phyloP scores from a whole-genome alignment of 2,797 vertebrate genomes.

The Danio kyathit region DNA sequence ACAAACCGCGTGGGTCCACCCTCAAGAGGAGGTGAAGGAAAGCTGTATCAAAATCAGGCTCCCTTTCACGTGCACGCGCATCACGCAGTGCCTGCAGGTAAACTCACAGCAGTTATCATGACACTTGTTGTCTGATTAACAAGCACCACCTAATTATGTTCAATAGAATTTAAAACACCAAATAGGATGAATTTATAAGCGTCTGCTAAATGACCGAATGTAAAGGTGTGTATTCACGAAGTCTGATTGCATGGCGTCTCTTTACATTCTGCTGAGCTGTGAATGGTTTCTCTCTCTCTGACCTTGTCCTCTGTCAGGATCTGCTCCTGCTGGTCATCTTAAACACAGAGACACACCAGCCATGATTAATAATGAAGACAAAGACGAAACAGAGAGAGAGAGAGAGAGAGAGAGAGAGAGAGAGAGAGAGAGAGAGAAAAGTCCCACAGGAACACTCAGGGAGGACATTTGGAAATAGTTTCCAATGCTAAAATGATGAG shows the following conservation, averaged over 20 bases:
- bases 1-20: too few relatives aligned
- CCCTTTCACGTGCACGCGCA: too few relatives aligned
- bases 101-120: too few relatives aligned
- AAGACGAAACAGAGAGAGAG: not conserved
- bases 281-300: constrained; percentile 5
- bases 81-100: too few relatives aligned
- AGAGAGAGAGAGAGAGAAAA: not conserved
- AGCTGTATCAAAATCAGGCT: too few relatives aligned
- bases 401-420: too few relatives aligned
- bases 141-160: too few relatives aligned
- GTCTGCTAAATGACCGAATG: not conserved
- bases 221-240: not conserved
- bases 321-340: constrained; percentile 36
- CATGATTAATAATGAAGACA: constrained; percentile 30
- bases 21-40: too few relatives aligned
- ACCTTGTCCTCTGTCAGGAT: constrained; percentile 43
- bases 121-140: too few relatives aligned
- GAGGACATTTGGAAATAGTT: not conserved
- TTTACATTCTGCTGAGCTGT: constrained; percentile 17
- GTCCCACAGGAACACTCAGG: not conserved
- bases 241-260: not conserved
- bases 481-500: not conserved
- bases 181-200: too few relatives aligned
- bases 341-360: constrained; percentile 16
- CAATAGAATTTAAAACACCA: too few relatives aligned